Conservation (phyloP, 2,797 vertebrate species). For the Pseudochromis fuscus region DNA sequence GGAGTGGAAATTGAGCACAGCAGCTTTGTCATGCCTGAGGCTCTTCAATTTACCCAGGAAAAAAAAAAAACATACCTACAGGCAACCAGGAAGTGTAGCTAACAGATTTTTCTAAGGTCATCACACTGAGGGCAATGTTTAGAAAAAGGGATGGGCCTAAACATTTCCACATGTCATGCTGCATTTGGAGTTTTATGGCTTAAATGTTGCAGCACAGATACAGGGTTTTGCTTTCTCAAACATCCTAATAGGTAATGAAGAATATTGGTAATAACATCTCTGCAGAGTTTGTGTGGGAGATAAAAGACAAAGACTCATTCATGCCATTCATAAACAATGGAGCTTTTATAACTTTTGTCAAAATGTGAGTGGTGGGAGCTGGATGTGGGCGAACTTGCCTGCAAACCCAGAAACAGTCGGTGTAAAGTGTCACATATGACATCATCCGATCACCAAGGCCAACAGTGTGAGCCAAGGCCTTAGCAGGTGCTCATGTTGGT, state of each 20-base stretch:
- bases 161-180: slow-evolving; percentile 2
- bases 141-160: slow-evolving; percentile 19
- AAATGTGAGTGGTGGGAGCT: neutral
- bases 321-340: slow-evolving; percentile 33
- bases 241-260: too few relatives aligned
- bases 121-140: slow-evolving; percentile 21
- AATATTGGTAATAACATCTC: too few relatives aligned
- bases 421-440: slow-evolving; percentile 58
- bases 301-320: slow-evolving; percentile 64
- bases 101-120: slow-evolving; percentile 23
- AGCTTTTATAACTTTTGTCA: slow-evolving; percentile 15
- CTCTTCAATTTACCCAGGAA: slow-evolving; percentile 19
- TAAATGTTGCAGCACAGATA: neutral
- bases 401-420: slow-evolving; percentile 11
- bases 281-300: slow-evolving; percentile 58
- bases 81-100: slow-evolving; percentile 38
- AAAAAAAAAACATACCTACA: slow-evolving; percentile 2
- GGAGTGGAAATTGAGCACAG: slow-evolving; percentile 20
- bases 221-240: too few relatives aligned
- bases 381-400: slow-evolving; percentile 30
- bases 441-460: slow-evolving; percentile 50
- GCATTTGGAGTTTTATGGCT: neutral
- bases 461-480: slow-evolving; percentile 48
- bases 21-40: slow-evolving; percentile 46
- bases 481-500: slow-evolving; percentile 60